These are phyloP conservation scores for Salvelinus fontinalis DNA, from an alignment of 2,113 vertebrate genomes.

Conservation along the genomic window DNA sequence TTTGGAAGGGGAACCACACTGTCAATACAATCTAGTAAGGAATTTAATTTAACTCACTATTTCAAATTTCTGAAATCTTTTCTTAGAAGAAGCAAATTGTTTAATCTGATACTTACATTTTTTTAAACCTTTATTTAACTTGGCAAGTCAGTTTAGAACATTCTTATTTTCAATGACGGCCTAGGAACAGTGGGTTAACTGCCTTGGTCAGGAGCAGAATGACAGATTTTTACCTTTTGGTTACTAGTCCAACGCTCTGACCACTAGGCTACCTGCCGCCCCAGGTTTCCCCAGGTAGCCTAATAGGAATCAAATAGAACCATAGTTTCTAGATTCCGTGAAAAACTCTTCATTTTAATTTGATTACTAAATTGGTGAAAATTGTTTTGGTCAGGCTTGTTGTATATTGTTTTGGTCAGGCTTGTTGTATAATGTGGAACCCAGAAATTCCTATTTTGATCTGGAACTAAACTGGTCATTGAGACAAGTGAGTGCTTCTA, in stretches of 20 bases:
- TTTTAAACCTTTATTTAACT: too few relatives aligned
- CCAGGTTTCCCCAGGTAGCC: too few relatives aligned
- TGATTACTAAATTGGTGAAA: background rate
- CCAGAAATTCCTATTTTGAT: background rate
- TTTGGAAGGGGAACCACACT: constrained; percentile 36
- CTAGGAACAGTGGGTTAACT: too few relatives aligned
- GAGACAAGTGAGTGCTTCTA: background rate
- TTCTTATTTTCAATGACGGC: too few relatives aligned
- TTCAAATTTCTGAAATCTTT: constrained; percentile 5
- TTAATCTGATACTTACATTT: too few relatives aligned
- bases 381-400: background rate
- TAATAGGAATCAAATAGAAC: too few relatives aligned
- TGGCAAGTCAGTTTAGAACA: too few relatives aligned
- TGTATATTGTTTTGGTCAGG: background rate
- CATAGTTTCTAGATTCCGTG: background rate
- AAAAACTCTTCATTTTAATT: background rate
- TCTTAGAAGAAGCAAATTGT: background rate
- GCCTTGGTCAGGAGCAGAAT: too few relatives aligned
- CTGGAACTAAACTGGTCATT: constrained; percentile 6
- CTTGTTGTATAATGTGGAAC: background rate
- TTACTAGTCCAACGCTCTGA: too few relatives aligned
- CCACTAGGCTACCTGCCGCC: too few relatives aligned
- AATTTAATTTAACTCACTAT: background rate
- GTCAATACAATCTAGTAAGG: constrained; percentile 1
- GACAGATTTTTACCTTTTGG: too few relatives aligned